These are phyloP conservation scores for Diplosoma virens DNA, from an alignment of 23 tunicate species.

Conservation along the genomic window DNA sequence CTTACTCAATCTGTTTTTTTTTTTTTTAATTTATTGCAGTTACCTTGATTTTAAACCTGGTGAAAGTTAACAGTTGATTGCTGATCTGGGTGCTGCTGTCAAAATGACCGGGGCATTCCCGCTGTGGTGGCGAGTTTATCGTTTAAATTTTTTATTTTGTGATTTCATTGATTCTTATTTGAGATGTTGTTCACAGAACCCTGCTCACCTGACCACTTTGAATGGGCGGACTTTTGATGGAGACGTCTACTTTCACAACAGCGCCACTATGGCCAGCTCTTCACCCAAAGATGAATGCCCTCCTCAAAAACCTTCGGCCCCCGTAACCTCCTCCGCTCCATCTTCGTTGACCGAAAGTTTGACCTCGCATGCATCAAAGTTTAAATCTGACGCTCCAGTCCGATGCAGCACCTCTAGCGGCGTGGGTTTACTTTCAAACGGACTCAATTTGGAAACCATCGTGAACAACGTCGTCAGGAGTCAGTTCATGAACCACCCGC, in stretches of 20 bases:
- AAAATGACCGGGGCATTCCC: too few species aligned
- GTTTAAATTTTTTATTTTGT: too few species aligned
- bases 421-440: not conserved
- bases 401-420: not conserved
- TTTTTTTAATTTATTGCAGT: too few species aligned
- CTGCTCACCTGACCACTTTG: not conserved
- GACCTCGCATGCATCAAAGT: not conserved
- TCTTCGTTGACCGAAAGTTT: constrained; percentile 2
- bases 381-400: not conserved
- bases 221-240: constrained; percentile 53
- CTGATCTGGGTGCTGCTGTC: too few species aligned
- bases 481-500: not conserved
- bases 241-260: constrained; percentile 52
- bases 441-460: constrained; percentile 35
- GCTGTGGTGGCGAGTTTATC: too few species aligned
- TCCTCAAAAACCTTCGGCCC: not conserved
- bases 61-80: too few species aligned
- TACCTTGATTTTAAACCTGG: too few species aligned
- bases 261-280: not conserved
- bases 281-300: not conserved
- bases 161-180: too few species aligned
- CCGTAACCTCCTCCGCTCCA: not conserved
- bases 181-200: not conserved
- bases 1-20: too few species aligned
- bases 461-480: constrained; percentile 40